These are phyloP conservation scores for Rhopalosiphum nymphaeae DNA, from an alignment of 2,888 invertebrate species.

Conservation along the genomic window DNA sequence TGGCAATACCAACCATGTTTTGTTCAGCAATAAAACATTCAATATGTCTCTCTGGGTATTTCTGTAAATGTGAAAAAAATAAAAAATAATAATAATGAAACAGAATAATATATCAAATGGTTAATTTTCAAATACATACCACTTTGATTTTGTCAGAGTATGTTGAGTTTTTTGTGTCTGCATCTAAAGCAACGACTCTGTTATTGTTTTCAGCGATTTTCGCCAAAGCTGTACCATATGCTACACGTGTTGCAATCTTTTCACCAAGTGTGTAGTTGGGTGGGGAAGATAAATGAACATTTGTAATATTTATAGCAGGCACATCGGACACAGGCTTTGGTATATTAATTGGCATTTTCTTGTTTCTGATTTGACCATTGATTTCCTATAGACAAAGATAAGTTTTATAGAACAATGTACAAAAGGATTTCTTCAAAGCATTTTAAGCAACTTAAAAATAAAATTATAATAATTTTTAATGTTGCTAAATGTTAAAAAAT, in stretches of 20 bases:
- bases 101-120: conserved; percentile 41
- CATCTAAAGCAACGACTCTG: conserved; percentile 94
- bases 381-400: conserved; percentile 42
- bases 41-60: conserved; percentile 82
- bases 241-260: conserved; percentile 87
- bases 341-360: conserved; percentile 75
- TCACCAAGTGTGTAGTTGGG: conserved; percentile 87
- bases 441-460: conserved; percentile 66
- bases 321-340: conserved; percentile 79
- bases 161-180: conserved; percentile 99
- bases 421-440: no score
- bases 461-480: not conserved
- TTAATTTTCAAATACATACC: conserved; percentile 69
- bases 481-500: not conserved
- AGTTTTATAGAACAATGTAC: conserved; percentile 61
- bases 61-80: conserved; percentile 71
- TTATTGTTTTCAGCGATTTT: conserved; percentile 81
- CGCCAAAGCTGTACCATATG: conserved; percentile 94
- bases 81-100: not conserved
- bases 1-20: conserved; percentile 95
- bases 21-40: conserved; percentile 99
- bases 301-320: conserved; percentile 80
- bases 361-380: conserved; percentile 76
- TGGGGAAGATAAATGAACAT: conserved; percentile 81
- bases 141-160: conserved; percentile 92